Evolutionary conservation across 2,888 invertebrate genomes (phyloP).

Genomic region (Noctua fimbriata): DNA sequence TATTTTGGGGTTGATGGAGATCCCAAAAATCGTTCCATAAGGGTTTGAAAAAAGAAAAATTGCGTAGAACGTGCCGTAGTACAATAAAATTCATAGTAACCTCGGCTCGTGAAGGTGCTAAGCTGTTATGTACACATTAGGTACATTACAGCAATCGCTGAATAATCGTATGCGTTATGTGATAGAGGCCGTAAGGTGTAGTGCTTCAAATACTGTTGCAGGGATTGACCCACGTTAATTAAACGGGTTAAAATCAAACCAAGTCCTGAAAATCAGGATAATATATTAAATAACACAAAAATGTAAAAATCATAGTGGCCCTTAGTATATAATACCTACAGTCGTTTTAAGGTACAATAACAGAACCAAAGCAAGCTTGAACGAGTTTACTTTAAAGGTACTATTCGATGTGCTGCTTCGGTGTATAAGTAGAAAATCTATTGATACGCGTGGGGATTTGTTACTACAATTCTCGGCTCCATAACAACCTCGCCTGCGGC

Average conservation of each 20-base stretch:
- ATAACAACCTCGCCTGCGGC: too few relatives aligned
- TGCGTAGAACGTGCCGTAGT: background rate
- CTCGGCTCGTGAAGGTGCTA: background rate
- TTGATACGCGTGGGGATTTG: too few relatives aligned
- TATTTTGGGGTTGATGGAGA: background rate
- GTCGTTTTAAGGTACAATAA: too few relatives aligned
- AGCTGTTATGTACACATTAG: background rate
- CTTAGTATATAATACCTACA: too few relatives aligned
- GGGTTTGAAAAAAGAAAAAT: background rate
- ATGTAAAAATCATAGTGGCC: too few relatives aligned
- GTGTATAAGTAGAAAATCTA: background rate
- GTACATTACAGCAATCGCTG: constrained; percentile 1
- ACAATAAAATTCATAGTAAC: background rate
- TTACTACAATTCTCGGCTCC: too few relatives aligned
- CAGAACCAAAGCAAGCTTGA: background rate
- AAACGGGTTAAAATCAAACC: constrained; percentile 6
- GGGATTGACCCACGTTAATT: background rate
- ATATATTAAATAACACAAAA: background rate
- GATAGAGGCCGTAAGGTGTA: constrained; percentile 24
- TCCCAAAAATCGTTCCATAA: background rate
- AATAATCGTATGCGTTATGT: constrained; percentile 7
- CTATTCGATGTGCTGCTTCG: background rate
- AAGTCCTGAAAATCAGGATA: background rate
- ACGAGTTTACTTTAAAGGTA: background rate
- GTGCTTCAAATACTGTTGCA: constrained; percentile 54